These are phyloP conservation scores for Labia minor DNA, from an alignment of 2,888 invertebrate species.

Conservation along the genomic window DNA sequence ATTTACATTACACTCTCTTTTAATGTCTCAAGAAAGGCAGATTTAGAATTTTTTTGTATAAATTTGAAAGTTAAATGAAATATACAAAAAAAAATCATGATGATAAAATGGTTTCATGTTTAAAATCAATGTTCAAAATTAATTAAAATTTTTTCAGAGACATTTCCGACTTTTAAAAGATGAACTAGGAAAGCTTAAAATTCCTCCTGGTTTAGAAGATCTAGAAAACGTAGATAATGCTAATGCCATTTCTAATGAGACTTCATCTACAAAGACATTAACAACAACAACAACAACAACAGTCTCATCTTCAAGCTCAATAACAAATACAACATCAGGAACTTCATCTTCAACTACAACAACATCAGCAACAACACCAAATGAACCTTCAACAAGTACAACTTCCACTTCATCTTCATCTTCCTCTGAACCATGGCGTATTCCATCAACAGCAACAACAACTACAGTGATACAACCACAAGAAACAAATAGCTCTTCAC, in stretches of 20 bases:
- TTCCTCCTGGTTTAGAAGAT: constrained; percentile 64
- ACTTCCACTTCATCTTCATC: constrained; percentile 31
- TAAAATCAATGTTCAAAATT: too few species aligned
- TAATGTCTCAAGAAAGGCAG: too few species aligned
- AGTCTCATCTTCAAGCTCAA: constrained; percentile 24
- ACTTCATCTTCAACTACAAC: constrained; percentile 32
- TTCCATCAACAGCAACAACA: constrained; percentile 27
- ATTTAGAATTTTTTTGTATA: too few species aligned
- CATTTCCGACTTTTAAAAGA: constrained; percentile 76
- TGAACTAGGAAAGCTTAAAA: constrained; percentile 70
- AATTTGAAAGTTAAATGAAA: too few species aligned
- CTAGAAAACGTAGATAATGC: constrained; percentile 48
- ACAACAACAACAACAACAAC: constrained; percentile 20
- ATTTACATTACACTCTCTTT: too few species aligned
- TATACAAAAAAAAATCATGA: too few species aligned
- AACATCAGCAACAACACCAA: constrained; percentile 24
- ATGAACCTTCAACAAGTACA: background rate
- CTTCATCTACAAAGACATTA: constrained; percentile 25
- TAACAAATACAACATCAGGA: constrained; percentile 33
- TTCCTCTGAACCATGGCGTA: constrained; percentile 27
- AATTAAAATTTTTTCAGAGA: too few species aligned
- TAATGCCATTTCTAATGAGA: constrained; percentile 34
- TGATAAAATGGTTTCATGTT: too few species aligned
- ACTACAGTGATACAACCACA: constrained; percentile 28
- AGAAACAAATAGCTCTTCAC: constrained; percentile 32